These are phyloP conservation scores for Pyrrhosoma nymphula DNA, from an alignment of 2,888 invertebrate genomes.

Conservation along the genomic window DNA sequence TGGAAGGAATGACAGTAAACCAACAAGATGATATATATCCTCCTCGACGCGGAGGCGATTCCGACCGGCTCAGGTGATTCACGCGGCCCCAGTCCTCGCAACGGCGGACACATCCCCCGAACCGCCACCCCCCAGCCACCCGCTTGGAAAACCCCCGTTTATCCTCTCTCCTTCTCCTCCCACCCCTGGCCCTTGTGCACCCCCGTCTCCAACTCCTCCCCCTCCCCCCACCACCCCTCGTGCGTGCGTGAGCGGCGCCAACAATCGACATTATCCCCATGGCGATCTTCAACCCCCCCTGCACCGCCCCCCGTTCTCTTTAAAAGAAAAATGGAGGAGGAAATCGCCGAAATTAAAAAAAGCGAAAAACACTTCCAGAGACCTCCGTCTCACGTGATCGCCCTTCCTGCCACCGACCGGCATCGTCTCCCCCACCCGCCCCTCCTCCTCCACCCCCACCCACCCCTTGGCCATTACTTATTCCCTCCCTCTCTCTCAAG, in stretches of 20 bases:
- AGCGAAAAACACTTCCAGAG: background rate
- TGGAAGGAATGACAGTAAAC: no score
- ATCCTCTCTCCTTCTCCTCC: no score
- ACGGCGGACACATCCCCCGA: no score
- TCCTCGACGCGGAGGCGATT: no score
- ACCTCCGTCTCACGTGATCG: background rate
- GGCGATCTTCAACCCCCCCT: constrained; percentile 25
- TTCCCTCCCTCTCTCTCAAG: no score
- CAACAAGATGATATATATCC: no score
- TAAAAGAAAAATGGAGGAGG: background rate
- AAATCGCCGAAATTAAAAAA: constrained; percentile 16
- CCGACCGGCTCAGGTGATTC: no score
- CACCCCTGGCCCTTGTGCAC: no score
- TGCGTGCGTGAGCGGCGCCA: constrained; percentile 41
- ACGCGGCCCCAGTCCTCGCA: no score
- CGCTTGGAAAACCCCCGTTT: no score
- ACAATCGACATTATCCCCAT: constrained; percentile 50
- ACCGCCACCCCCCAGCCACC: no score
- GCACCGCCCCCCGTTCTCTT: background rate
- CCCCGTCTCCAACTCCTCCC: background rate
- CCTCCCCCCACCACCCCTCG: background rate
- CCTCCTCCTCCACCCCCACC: background rate
- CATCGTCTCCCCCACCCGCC: background rate
- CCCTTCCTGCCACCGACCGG: background rate
- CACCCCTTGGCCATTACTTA: background rate